A percentile compares a stretch with the other conserved stretches of the same genome.
Evolutionary conservation across 1,140 invertebrate species (phyloP).

Genomic region (Solenopsis fugax): DNA sequence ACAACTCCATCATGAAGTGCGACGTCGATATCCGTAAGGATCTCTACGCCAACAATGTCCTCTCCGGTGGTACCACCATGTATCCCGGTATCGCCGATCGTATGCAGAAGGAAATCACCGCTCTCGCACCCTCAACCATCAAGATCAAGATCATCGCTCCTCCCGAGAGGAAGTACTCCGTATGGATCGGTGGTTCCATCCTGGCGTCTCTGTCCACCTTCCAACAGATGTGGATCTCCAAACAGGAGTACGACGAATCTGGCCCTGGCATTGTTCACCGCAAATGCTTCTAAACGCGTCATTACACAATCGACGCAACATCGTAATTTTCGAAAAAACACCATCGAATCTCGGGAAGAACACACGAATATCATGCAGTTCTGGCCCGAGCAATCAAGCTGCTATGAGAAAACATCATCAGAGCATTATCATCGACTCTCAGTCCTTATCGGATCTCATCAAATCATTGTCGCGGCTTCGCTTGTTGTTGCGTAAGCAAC

Average conservation of each 20-base stretch:
- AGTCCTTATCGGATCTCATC: conserved; percentile 69
- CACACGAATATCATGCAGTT: background rate
- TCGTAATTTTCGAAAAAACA: conserved; percentile 52
- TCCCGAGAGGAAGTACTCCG: conserved; percentile 95
- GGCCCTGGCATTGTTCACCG: conserved; percentile 94
- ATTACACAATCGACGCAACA: conserved; percentile 76
- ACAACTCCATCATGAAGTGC: conserved; percentile 96
- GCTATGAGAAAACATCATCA: conserved; percentile 61
- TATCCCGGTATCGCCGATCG: conserved; percentile 96
- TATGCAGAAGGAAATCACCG: conserved; percentile 95
- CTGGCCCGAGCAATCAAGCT: conserved; percentile 40
- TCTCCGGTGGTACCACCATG: conserved; percentile 97
- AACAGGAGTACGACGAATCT: conserved; percentile 95
- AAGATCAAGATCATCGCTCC: conserved; percentile 98
- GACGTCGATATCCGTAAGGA: conserved; percentile 96
- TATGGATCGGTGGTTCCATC: conserved; percentile 96
- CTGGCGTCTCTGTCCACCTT: conserved; percentile 94
- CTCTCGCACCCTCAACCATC: conserved; percentile 92
- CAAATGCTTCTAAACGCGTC: conserved; percentile 92
- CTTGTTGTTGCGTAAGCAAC: conserved; percentile 17
- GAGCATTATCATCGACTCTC: conserved; percentile 48
- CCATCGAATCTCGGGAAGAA: conserved; percentile 18
- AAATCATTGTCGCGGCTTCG: conserved; percentile 52
- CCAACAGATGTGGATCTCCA: conserved; percentile 97
- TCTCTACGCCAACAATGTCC: conserved; percentile 93